Evolutionary conservation across 2,888 invertebrate genomes (phyloP).

Genomic region (Lasioglossum calceatum): DNA sequence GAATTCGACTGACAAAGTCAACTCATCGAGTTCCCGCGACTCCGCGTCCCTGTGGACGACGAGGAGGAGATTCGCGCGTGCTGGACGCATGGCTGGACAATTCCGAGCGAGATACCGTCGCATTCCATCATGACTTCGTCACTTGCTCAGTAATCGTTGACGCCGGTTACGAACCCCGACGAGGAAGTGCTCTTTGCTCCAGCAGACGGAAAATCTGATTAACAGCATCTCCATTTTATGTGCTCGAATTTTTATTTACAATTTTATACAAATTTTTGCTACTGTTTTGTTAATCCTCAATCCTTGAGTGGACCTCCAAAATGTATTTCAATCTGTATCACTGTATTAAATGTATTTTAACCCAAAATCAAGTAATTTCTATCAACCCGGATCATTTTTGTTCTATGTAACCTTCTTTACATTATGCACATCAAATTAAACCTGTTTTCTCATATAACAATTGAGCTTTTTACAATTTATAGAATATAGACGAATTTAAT

Average conservation of each 20-base stretch:
- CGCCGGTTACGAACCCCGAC: slow-evolving; percentile 16
- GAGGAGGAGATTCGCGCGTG: slow-evolving; percentile 64
- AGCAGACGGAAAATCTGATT: neutral
- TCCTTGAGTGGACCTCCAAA: too few species aligned
- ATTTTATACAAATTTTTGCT: neutral
- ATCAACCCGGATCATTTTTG: too few species aligned
- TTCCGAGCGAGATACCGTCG: slow-evolving; percentile 72
- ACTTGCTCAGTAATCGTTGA: slow-evolving; percentile 65
- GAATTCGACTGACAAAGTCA: slow-evolving; percentile 48
- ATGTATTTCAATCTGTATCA: too few species aligned
- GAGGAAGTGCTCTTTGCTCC: slow-evolving; percentile 12
- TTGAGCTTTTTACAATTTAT: too few species aligned
- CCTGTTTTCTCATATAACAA: too few species aligned
- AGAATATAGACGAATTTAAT: too few species aligned
- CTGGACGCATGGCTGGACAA: slow-evolving; percentile 54
- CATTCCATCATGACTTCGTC: slow-evolving; percentile 80
- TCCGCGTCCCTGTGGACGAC: slow-evolving; percentile 60
- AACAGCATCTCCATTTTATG: neutral
- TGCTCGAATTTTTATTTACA: neutral
- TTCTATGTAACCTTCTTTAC: too few species aligned
- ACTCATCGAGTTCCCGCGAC: slow-evolving; percentile 42
- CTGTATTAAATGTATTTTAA: too few species aligned
- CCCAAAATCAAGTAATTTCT: too few species aligned
- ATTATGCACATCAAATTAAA: too few species aligned
- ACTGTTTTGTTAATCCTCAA: neutral